Base-by-base conservation (phyloP, 2,888 invertebrate species). In the Linnaemya tessellans region DNA sequence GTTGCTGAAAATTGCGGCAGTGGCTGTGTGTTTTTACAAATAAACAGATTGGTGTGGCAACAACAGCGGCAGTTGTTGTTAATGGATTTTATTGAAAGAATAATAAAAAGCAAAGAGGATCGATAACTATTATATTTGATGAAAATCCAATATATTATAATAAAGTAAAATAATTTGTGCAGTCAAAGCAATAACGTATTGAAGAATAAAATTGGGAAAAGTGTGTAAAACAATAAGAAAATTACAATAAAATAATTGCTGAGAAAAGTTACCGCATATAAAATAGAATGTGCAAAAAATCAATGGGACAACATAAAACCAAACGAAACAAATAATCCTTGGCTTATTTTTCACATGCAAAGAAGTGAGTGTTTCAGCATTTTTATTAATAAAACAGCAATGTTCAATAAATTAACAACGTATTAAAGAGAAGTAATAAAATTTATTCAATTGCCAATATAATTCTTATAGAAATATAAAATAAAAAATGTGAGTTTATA, bases 11-110 rank as follows among this genome's bases (percentile, higher is more conserved):
- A 78, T 41, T 38, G 62, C 62, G 54, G 73, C 74, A 84, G 84
- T 84, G 68, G 77, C 84, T 78, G 84, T 62, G 80, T 81, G 77
- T 56, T 62, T 73, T 62, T 38, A 81, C 46, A 64, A 81, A 51
- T 20, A 74, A 78, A 74, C 80, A 73, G 84, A 41, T 49, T 74
- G 80, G 77, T 80, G 67, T 81, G 68, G 64, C 80, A 78, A 78
- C 71, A 54, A 64, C 62, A 60, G 15, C 58, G 80, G 70, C 41
- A 41, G 64, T 79, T 80, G 70, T 80, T 68, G 62, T 65, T 80
- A 49, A 38, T 62, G 9, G 18, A 51, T 56, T 65, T 30, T 56
- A 9, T 25, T 20, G 58, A 20, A 38, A 71, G 38, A 56, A 80
- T 25, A 80, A 51, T 35, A 41, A 49, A 54, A 58, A 46, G 56